Evolutionary conservation across 2,113 vertebrate genomes (phyloP).

Genomic region (Pelvicachromis taeniatus): DNA sequence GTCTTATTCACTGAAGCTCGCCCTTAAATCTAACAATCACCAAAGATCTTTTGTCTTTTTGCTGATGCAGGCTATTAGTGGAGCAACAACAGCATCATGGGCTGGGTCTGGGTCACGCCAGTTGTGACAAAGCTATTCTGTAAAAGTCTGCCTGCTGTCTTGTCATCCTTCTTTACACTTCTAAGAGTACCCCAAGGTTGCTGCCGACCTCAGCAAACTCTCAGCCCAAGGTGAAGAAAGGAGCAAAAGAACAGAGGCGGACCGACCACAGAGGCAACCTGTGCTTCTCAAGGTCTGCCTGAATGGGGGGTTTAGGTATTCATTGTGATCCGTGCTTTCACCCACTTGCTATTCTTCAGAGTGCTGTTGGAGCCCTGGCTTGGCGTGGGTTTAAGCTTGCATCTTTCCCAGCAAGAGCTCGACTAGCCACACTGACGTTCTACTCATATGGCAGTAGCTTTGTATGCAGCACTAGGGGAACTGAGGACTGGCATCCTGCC

Average conservation of each 20-base stretch:
- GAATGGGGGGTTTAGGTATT: slow-evolving; percentile 71
- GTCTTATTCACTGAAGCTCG: slow-evolving; percentile 55
- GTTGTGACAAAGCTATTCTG: slow-evolving; percentile 62
- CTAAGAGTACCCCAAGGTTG: slow-evolving; percentile 36
- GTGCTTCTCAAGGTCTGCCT: slow-evolving; percentile 58
- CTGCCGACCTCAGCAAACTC: slow-evolving; percentile 73
- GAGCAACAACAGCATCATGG: slow-evolving; percentile 54
- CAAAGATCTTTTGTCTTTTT: slow-evolving; percentile 60
- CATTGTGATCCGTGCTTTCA: slow-evolving; percentile 65
- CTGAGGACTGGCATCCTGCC: slow-evolving; percentile 63
- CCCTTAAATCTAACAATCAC: slow-evolving; percentile 65
- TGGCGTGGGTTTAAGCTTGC: slow-evolving; percentile 63
- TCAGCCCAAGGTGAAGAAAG: slow-evolving; percentile 42
- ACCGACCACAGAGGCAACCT: slow-evolving; percentile 53
- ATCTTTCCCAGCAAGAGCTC: slow-evolving; percentile 54
- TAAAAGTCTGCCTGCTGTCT: slow-evolving; percentile 31
- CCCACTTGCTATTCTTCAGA: slow-evolving; percentile 45
- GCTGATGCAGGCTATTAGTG: slow-evolving; percentile 74
- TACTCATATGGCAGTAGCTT: slow-evolving; percentile 69
- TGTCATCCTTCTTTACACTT: slow-evolving; percentile 17
- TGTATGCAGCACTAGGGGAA: slow-evolving; percentile 53
- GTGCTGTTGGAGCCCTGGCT: slow-evolving; percentile 44
- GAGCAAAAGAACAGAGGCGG: slow-evolving; percentile 40
- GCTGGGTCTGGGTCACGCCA: slow-evolving; percentile 60
- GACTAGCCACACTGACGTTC: slow-evolving; percentile 58